These are phyloP conservation scores for Erynnis tages DNA, from an alignment of 2,888 invertebrate genomes.

Conservation along the genomic window DNA sequence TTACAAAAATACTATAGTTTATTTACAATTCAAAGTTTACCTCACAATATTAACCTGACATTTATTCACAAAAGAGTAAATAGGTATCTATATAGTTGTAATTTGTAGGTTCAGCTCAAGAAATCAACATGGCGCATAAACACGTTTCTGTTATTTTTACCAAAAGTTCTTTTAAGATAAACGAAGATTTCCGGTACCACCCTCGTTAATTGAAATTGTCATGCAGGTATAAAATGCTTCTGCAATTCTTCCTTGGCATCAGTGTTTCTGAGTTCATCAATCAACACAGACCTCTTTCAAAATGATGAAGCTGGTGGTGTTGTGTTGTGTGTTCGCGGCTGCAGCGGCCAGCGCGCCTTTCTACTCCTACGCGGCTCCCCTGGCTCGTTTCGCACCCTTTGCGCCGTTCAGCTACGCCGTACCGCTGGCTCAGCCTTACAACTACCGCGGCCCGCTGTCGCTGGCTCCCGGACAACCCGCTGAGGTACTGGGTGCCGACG, in stretches of 20 bases:
- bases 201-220: slow-evolving; percentile 38
- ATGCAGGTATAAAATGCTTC: slow-evolving; percentile 57
- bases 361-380: slow-evolving; percentile 37
- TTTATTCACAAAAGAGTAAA: slow-evolving; percentile 12
- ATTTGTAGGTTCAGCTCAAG: background rate
- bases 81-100: background rate
- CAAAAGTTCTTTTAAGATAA: slow-evolving; percentile 64
- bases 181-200: slow-evolving; percentile 54
- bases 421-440: slow-evolving; percentile 39
- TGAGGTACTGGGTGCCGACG: slow-evolving; percentile 64
- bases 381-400: slow-evolving; percentile 31
- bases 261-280: slow-evolving; percentile 54
- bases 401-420: slow-evolving; percentile 35
- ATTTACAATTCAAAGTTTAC: no score
- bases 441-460: slow-evolving; percentile 62
- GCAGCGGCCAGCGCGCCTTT: slow-evolving; percentile 59
- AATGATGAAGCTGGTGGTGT: slow-evolving; percentile 82
- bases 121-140: slow-evolving; percentile 9
- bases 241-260: slow-evolving; percentile 47
- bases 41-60: no score
- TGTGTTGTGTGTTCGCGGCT: slow-evolving; percentile 82
- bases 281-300: slow-evolving; percentile 72
- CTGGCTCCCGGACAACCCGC: slow-evolving; percentile 72
- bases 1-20: no score
- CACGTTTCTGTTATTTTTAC: slow-evolving; percentile 19